These are phyloP conservation scores for Hydrotaea cyrtoneurina DNA, from an alignment of 2,888 invertebrate genomes.

Conservation along the genomic window DNA sequence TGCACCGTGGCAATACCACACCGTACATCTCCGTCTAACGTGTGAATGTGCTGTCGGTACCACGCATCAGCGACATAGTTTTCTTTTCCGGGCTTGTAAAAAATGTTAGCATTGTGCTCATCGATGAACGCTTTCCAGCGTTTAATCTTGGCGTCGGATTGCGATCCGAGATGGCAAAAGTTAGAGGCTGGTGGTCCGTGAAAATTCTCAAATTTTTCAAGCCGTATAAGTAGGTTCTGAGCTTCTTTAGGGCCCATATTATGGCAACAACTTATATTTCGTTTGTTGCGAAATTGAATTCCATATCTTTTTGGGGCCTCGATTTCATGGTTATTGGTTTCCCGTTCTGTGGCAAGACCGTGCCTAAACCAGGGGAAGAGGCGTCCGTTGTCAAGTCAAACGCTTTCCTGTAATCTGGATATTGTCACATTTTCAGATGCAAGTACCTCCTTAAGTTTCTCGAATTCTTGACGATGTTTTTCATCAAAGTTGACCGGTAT, in stretches of 20 bases:
- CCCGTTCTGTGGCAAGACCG: slow-evolving; percentile 58
- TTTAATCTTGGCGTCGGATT: slow-evolving; percentile 59
- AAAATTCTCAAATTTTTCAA: slow-evolving; percentile 67
- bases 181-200: slow-evolving; percentile 66
- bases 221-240: slow-evolving; percentile 77
- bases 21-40: slow-evolving; percentile 41
- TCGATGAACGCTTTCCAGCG: slow-evolving; percentile 48
- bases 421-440: slow-evolving; percentile 56
- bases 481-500: slow-evolving; percentile 49
- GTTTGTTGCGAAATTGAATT: slow-evolving; percentile 45
- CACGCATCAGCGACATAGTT: slow-evolving; percentile 60
- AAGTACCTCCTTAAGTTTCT: slow-evolving; percentile 58
- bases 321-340: slow-evolving; percentile 59
- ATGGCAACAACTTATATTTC: slow-evolving; percentile 75
- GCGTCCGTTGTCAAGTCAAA: slow-evolving; percentile 63
- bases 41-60: slow-evolving; percentile 54
- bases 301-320: slow-evolving; percentile 24
- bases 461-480: slow-evolving; percentile 54
- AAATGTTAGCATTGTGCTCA: slow-evolving; percentile 37
- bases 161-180: slow-evolving; percentile 65
- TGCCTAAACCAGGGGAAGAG: slow-evolving; percentile 45
- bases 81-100: slow-evolving; percentile 58
- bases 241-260: slow-evolving; percentile 75
- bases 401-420: slow-evolving; percentile 61
- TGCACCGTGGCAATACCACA: slow-evolving; percentile 44